Evolutionary conservation across 2,888 invertebrate species (phyloP).

Genomic region (Ophioninae sp.): DNA sequence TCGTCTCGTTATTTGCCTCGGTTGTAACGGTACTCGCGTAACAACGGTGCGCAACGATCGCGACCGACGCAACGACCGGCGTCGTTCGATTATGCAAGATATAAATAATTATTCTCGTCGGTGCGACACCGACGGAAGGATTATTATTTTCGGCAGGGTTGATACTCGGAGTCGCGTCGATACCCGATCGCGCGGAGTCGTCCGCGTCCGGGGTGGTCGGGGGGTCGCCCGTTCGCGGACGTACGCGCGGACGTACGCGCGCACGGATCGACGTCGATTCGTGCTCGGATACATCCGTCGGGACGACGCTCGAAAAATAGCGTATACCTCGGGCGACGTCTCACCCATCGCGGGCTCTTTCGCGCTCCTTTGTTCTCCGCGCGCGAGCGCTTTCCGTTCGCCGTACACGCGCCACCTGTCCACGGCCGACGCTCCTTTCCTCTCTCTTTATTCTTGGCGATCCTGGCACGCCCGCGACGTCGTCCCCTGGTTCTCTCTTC

Average conservation of each 20-base stretch:
- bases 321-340: conserved; percentile 30
- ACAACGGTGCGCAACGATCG: no score
- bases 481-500: conserved; percentile 10
- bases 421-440: conserved; percentile 23
- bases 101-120: background rate
- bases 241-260: background rate
- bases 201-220: conserved; percentile 17
- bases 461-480: conserved; percentile 35
- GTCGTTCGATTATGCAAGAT: no score
- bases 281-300: conserved; percentile 34
- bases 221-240: conserved; percentile 1
- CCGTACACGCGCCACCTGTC: conserved; percentile 51
- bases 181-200: conserved; percentile 46
- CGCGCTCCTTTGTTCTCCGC: conserved; percentile 4
- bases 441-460: conserved; percentile 4
- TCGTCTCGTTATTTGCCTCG: no score
- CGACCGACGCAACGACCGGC: no score
- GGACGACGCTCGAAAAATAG: conserved; percentile 5
- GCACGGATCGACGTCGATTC: conserved; percentile 52
- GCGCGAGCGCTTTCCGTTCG: background rate
- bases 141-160: background rate
- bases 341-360: conserved; percentile 9
- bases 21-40: no score
- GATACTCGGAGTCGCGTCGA: conserved; percentile 21
- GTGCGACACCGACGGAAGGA: background rate